Evolutionary conservation across 35 echinoderm and acorn worm species (phyloP).

Genomic region (Acanthaster planci): DNA sequence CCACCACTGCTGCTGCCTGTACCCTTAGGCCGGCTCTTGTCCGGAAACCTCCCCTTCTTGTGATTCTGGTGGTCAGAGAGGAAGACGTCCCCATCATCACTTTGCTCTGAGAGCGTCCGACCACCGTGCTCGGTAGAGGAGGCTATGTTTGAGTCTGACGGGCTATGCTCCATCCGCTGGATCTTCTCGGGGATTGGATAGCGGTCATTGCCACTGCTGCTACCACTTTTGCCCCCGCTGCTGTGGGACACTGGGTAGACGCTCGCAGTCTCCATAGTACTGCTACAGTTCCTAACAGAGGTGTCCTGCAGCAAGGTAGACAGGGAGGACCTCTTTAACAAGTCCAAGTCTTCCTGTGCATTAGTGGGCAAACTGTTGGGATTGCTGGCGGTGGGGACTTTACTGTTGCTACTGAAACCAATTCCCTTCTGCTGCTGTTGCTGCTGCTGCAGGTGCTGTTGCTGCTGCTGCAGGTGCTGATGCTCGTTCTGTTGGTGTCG

Average conservation of each 20-base stretch:
- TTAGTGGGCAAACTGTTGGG: constrained; percentile 1
- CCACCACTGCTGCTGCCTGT: constrained; percentile 25
- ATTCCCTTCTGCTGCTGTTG: constrained; percentile 49
- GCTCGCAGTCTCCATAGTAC: constrained; percentile 19
- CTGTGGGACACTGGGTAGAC: constrained; percentile 6
- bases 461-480: constrained; percentile 52
- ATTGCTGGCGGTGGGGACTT: constrained; percentile 43
- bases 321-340: constrained; percentile 33
- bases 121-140: constrained; percentile 40
- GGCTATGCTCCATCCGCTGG: constrained; percentile 15
- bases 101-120: constrained; percentile 16
- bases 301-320: constrained; percentile 26
- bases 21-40: constrained; percentile 36
- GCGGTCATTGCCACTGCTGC: constrained; percentile 29
- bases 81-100: constrained; percentile 65
- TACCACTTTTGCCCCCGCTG: background rate
- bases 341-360: constrained; percentile 8
- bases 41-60: background rate
- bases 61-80: constrained; percentile 45
- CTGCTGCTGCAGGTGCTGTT: constrained; percentile 50
- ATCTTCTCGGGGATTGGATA: constrained; percentile 20
- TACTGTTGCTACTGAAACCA: background rate
- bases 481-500: constrained; percentile 62
- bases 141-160: constrained; percentile 32
- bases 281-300: background rate